Conservation (phyloP, 2,888 invertebrate species). For the Encarsia formosa region DNA sequence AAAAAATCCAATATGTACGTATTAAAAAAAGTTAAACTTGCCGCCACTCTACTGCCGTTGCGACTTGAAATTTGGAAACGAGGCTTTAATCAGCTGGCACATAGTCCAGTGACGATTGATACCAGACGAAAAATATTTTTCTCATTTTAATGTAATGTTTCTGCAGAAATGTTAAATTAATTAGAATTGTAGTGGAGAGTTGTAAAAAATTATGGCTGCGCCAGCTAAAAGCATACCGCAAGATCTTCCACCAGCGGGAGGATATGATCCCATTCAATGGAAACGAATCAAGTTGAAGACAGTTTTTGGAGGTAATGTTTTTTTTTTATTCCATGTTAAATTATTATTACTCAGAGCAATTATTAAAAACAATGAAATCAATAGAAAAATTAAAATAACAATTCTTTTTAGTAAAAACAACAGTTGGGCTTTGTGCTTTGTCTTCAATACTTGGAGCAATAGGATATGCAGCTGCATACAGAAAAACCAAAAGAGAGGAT, state of each 20-base stretch:
- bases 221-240: slow-evolving; percentile 57
- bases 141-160: too few relatives aligned
- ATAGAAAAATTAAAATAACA: slow-evolving; percentile 3
- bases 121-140: not conserved
- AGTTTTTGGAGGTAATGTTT: slow-evolving; percentile 35
- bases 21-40: too few relatives aligned
- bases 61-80: not conserved
- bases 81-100: slow-evolving; percentile 7
- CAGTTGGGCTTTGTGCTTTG: slow-evolving; percentile 38
- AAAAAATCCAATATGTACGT: too few relatives aligned
- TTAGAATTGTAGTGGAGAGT: not conserved
- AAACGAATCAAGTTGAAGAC: slow-evolving; percentile 55
- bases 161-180: not conserved
- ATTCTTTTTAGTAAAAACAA: slow-evolving; percentile 33
- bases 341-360: not conserved
- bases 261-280: slow-evolving; percentile 74
- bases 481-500: slow-evolving; percentile 55
- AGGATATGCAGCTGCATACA: slow-evolving; percentile 58
- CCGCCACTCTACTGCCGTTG: too few relatives aligned
- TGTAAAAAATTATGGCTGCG: slow-evolving; percentile 40
- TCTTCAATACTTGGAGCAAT: slow-evolving; percentile 59
- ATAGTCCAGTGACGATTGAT: not conserved
- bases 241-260: slow-evolving; percentile 91
- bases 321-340: not conserved
- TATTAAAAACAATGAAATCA: not conserved